A percentile compares a stretch with the other conserved stretches of the same genome.
Evolutionary conservation across 1,140 invertebrate genomes (phyloP).

Genomic region (Cephus cinctus): DNA sequence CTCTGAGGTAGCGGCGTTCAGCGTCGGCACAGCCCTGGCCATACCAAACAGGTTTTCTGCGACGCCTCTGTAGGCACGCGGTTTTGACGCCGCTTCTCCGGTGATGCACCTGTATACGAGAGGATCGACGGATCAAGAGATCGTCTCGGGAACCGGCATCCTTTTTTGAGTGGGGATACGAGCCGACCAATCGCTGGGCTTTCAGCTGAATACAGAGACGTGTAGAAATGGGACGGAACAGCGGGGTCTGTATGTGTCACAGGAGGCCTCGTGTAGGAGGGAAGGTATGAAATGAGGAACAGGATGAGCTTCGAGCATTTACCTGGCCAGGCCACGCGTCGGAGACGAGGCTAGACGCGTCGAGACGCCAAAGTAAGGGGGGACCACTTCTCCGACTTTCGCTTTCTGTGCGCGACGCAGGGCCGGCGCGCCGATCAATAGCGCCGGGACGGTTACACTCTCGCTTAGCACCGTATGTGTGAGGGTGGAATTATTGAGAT

Average conservation of each 20-base stretch:
- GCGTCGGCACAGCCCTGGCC: too few relatives aligned
- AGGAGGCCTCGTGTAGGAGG: neutral
- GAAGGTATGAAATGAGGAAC: neutral
- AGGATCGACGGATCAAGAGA: neutral
- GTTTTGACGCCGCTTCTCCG: neutral
- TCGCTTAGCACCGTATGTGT: slow-evolving; percentile 16
- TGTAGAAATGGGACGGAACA: slow-evolving; percentile 11
- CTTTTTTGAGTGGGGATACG: too few relatives aligned
- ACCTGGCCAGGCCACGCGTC: slow-evolving; percentile 2
- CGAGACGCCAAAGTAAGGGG: slow-evolving; percentile 37
- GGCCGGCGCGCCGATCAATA: slow-evolving; percentile 48
- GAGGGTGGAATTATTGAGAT: slow-evolving; percentile 34
- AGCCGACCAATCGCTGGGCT: too few relatives aligned
- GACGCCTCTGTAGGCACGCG: neutral
- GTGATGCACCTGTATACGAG: neutral
- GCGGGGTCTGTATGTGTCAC: slow-evolving; percentile 6
- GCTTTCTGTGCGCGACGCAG: slow-evolving; percentile 43
- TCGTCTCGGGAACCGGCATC: neutral
- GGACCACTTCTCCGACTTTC: slow-evolving; percentile 43
- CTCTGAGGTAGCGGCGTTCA: too few relatives aligned
- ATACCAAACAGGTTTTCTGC: neutral
- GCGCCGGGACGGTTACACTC: slow-evolving; percentile 31
- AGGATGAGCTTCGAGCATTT: slow-evolving; percentile 7
- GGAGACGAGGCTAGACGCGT: slow-evolving; percentile 15
- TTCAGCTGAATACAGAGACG: slow-evolving; percentile 6